Evolutionary conservation across 2,113 vertebrate genomes (phyloP).

Genomic region (Leptobrachium leishanense): DNA sequence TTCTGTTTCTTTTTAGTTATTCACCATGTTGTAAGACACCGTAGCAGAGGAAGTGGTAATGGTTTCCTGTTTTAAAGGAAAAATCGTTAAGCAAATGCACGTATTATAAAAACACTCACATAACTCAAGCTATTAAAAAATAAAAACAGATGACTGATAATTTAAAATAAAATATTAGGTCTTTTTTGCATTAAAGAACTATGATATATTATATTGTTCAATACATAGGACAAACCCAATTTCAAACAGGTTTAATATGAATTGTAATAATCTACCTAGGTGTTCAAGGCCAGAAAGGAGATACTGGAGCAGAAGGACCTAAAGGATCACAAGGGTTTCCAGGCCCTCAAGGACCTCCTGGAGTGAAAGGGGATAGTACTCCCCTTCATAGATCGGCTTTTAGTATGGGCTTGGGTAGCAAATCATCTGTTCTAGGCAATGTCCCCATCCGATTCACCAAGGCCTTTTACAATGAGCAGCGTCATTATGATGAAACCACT

Average conservation of each 20-base stretch:
- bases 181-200: too few species aligned
- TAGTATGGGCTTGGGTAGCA: slow-evolving; percentile 69
- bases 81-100: too few species aligned
- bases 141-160: too few species aligned
- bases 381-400: slow-evolving; percentile 74
- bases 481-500: slow-evolving; percentile 71
- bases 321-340: slow-evolving; percentile 66
- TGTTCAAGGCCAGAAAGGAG: slow-evolving; percentile 65
- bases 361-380: slow-evolving; percentile 67
- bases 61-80: too few species aligned
- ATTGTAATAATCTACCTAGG: slow-evolving; percentile 57
- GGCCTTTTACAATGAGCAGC: slow-evolving; percentile 79
- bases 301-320: slow-evolving; percentile 59
- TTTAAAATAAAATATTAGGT: too few species aligned
- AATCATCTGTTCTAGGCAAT: slow-evolving; percentile 55
- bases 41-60: too few species aligned
- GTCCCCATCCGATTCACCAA: slow-evolving; percentile 79
- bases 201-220: too few species aligned
- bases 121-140: too few species aligned
- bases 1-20: too few species aligned
- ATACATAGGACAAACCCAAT: not conserved
- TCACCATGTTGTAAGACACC: too few species aligned
- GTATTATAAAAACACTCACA: too few species aligned
- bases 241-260: not conserved
- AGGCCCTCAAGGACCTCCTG: slow-evolving; percentile 67